phyloP scores from a whole-genome alignment of 2,113 vertebrate genomes.

The Setophaga kirtlandii region DNA sequence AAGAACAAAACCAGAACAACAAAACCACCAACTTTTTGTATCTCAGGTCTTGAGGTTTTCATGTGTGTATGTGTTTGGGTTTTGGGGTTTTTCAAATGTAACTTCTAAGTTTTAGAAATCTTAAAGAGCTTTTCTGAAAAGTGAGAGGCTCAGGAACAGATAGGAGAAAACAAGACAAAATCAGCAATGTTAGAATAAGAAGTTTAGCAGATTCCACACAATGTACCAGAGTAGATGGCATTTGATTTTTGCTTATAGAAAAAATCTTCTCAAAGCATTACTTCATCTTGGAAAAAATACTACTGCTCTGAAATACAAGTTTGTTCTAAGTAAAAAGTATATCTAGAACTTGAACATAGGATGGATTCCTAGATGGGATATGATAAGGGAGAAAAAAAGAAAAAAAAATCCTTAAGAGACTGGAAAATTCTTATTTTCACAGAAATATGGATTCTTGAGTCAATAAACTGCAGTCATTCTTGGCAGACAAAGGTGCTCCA shows the following conservation, averaged over 20 bases:
- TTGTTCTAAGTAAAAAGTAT: neutral
- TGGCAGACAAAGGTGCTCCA: neutral
- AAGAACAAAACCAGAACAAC: neutral
- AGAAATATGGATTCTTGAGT: neutral
- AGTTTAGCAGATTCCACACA: neutral
- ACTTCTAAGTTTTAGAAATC: neutral
- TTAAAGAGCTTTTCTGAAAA: neutral
- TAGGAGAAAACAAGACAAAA: neutral
- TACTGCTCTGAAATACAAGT: neutral
- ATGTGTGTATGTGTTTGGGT: fast-evolving
- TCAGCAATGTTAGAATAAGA: neutral
- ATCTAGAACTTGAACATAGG: neutral
- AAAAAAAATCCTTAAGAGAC: neutral
- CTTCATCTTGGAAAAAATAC: neutral
- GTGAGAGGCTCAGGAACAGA: neutral
- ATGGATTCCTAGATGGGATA: neutral
- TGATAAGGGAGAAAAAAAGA: neutral
- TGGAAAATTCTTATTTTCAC: neutral
- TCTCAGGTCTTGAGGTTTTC: neutral
- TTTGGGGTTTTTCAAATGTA: neutral
- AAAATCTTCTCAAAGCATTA: neutral
- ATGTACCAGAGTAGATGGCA: neutral
- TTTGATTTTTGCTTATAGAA: neutral
- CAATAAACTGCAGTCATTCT: neutral
- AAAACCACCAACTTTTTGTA: neutral